A percentile compares a stretch with the other conserved stretches of the same genome.
phyloP scores from a whole-genome alignment of 2,888 invertebrate genomes.

The Meteorus colon region DNA sequence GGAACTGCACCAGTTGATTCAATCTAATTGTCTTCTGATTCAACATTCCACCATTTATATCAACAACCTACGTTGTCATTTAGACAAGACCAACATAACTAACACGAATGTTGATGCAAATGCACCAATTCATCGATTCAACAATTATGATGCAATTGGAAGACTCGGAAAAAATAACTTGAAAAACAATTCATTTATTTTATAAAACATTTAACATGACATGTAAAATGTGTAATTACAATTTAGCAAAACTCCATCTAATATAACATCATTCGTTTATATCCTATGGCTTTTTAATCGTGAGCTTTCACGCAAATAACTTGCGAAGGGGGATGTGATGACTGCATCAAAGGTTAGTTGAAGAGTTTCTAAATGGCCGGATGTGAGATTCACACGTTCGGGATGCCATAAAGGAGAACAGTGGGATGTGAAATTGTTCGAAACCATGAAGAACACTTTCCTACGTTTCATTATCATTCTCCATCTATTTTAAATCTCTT shows the following conservation, averaged over 20 bases:
- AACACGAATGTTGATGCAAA: too few relatives aligned
- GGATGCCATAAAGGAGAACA: neutral
- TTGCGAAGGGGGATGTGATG: neutral
- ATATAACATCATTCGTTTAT: neutral
- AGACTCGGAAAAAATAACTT: too few relatives aligned
- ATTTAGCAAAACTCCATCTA: neutral
- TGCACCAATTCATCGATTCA: too few relatives aligned
- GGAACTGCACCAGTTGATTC: slow-evolving; percentile 37
- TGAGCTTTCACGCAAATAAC: slow-evolving; percentile 4
- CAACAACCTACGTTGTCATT: too few relatives aligned
- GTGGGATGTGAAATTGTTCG: neutral
- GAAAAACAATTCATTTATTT: too few relatives aligned
- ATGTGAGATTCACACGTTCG: neutral
- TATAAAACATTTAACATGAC: too few relatives aligned
- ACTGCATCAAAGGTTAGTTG: neutral
- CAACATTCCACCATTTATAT: too few relatives aligned
- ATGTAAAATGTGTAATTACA: neutral
- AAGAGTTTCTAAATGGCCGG: neutral
- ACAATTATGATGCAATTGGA: too few relatives aligned
- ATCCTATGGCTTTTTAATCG: neutral
- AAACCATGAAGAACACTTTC: too few relatives aligned
- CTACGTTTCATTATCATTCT: neutral
- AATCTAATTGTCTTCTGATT: neutral
- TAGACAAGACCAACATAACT: too few relatives aligned
- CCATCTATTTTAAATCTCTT: neutral